Base-by-base conservation (phyloP, 2,888 invertebrate genomes). In the Dichetophora obliterata region DNA sequence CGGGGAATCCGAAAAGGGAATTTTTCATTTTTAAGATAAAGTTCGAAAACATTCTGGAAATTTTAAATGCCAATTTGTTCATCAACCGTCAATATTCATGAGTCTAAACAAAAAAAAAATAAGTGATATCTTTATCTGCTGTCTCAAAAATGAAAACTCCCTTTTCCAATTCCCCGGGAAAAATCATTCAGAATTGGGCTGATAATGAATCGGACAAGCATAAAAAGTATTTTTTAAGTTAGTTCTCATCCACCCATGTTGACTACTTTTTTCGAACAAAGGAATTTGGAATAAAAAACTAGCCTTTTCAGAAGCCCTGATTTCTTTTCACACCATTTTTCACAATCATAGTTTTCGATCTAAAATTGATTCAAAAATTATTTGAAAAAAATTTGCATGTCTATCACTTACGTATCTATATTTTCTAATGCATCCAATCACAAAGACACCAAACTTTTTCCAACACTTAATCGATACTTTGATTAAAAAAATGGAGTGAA, bases 361-460 rank as follows among this genome's bases (percentile, higher is more conserved):
- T 14, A 78, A 76, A 70, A 59, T 61, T 78, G 61, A 78, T 78
- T 50, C 61, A 69, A 54, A 57, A 68, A 24, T 75, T 73, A 31
- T 78, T 78, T 61, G 76, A 74, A 24, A 66, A 61, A 76, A 78
- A 22, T 76, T 71, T 31, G 31, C 31, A 31, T 31, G 31, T 8
- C 37, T 37, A 6, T 37, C 37, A 34, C 31, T 34, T n/a, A 31
- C 31, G 16, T 77, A 19, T 59, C 71, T 31, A 68, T 77, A 59
- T 76, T 59, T 65, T 61, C 77, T 31, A 73, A 79, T 73, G 76
- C 76, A 14, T 78, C 78, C 5, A 76, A 76, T 52, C 76, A 76
- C 63, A 66, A 74, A 66, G 78, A 78, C n/a, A 48, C 59, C 4
- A 78, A 78, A 75, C 14, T 63, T 24, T 63, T 31, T 31, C 63